Percentiles rank a stretch among this genome's conserved stretches.
Evolutionary conservation across 2,888 invertebrate genomes (phyloP).

Genomic region (Caenorhabditis parvicauda): DNA sequence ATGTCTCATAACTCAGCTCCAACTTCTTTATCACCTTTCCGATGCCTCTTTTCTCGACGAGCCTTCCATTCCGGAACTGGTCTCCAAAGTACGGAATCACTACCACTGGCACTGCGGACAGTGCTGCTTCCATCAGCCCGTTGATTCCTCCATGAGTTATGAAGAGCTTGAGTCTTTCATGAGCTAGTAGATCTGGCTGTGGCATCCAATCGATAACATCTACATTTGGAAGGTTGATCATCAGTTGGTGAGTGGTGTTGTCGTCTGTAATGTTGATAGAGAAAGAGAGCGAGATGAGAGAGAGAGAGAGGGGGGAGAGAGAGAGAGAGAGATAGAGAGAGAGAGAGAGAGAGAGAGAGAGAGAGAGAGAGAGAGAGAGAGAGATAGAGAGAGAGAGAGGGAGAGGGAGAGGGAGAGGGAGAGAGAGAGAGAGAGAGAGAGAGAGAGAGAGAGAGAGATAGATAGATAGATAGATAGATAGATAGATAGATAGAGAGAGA

Average conservation of each 20-base stretch:
- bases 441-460: too few relatives aligned
- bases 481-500: too few relatives aligned
- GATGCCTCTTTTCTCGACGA: conserved; percentile 51
- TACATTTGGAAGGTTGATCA: conserved; percentile 41
- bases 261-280: too few relatives aligned
- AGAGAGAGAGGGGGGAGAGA: too few relatives aligned
- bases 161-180: conserved; percentile 53
- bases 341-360: too few relatives aligned
- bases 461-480: too few relatives aligned
- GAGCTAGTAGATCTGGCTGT: conserved; percentile 54
- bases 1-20: conserved; percentile 29
- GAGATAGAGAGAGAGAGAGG: too few relatives aligned
- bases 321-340: too few relatives aligned
- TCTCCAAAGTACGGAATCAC: conserved; percentile 59
- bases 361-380: too few relatives aligned
- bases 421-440: too few relatives aligned
- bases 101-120: conserved; percentile 53
- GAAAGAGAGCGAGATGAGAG: too few relatives aligned
- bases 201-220: conserved; percentile 55
- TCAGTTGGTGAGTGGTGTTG: conserved; percentile 21
- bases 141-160: conserved; percentile 59
- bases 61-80: conserved; percentile 56
- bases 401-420: too few relatives aligned
- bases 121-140: conserved; percentile 52
- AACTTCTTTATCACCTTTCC: conserved; percentile 43